Evolutionary conservation across 2,113 vertebrate species (phyloP).

Genomic region (Axis porcinus): DNA sequence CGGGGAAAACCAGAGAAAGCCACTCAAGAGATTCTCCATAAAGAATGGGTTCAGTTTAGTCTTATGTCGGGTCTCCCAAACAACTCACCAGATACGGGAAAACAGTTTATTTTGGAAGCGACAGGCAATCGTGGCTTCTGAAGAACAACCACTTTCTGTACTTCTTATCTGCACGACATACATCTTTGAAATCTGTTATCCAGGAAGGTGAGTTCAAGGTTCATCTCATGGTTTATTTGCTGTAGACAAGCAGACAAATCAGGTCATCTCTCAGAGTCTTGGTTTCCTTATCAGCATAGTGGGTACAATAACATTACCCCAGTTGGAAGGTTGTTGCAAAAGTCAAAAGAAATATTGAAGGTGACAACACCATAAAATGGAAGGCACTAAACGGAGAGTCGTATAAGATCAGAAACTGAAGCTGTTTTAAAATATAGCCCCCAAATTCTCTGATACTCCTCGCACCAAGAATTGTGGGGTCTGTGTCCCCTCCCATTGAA

Average conservation of each 20-base stretch:
- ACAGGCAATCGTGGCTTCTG: background rate
- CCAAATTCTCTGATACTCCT: background rate
- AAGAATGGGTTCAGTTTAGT: background rate
- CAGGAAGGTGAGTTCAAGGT: background rate
- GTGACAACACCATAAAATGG: background rate
- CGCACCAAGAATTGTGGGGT: background rate
- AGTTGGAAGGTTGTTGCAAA: background rate
- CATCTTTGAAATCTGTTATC: conserved; percentile 8
- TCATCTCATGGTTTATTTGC: background rate
- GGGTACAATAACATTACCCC: background rate
- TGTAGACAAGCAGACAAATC: background rate
- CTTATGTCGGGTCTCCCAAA: background rate
- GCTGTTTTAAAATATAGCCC: background rate
- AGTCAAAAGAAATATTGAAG: background rate
- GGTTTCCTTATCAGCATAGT: background rate
- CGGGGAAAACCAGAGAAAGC: background rate
- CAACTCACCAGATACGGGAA: background rate
- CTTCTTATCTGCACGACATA: background rate
- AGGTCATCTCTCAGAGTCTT: background rate
- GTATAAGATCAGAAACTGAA: background rate
- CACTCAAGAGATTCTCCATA: background rate
- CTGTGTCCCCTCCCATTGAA: background rate
- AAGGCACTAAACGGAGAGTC: background rate
- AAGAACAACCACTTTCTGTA: conserved; percentile 15
- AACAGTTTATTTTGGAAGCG: background rate